Evolutionary conservation across 2,888 invertebrate genomes (phyloP).

Genomic region (Lissonota sp.): DNA sequence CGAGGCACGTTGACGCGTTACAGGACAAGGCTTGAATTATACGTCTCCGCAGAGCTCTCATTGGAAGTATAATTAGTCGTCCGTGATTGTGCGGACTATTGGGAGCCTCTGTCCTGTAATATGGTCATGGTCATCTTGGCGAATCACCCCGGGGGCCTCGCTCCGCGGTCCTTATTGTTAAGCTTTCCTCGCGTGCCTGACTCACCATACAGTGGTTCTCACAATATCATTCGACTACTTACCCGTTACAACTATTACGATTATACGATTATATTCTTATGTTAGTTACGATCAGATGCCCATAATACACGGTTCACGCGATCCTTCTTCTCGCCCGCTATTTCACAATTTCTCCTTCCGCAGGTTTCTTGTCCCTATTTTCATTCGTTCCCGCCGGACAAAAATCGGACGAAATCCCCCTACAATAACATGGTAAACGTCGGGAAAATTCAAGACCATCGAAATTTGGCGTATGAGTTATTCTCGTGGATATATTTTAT

Average conservation of each 20-base stretch:
- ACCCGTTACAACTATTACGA: conserved; percentile 7
- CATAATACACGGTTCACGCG: neutral
- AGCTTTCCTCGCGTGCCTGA: conserved; percentile 69
- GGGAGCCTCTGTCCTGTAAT: conserved; percentile 80
- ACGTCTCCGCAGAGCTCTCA: conserved; percentile 5
- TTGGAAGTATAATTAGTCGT: conserved; percentile 63
- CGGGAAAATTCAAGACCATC: too few relatives aligned
- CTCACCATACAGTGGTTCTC: conserved; percentile 78
- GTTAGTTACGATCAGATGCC: neutral
- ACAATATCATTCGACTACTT: conserved; percentile 30
- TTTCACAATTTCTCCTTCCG: neutral
- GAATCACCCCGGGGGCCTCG: conserved; percentile 81
- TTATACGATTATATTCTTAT: conserved; percentile 2
- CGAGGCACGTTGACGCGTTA: neutral
- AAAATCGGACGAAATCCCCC: too few relatives aligned
- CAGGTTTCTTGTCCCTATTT: too few relatives aligned
- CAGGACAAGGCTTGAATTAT: conserved; percentile 13
- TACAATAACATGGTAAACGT: too few relatives aligned
- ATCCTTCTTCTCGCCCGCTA: neutral
- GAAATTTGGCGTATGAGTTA: too few relatives aligned
- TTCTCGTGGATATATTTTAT: too few relatives aligned
- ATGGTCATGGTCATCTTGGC: conserved; percentile 82
- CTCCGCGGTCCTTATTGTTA: conserved; percentile 66
- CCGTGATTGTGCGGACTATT: conserved; percentile 66
- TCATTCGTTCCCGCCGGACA: too few relatives aligned